phyloP scores from a whole-genome alignment of 2,797 vertebrate genomes.

The Pampus argenteus region DNA sequence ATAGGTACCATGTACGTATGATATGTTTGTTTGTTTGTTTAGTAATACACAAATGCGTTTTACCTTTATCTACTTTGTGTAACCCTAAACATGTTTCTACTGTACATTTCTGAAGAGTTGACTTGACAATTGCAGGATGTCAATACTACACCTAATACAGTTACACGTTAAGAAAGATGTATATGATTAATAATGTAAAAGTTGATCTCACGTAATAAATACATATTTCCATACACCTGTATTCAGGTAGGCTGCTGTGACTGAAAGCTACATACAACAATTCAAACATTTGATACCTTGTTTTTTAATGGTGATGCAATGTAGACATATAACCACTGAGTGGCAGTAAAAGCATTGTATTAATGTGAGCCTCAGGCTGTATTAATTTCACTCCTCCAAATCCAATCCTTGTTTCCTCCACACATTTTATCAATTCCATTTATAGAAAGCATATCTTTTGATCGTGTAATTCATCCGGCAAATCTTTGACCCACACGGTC shows the following conservation, averaged over 20 bases:
- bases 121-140: background rate
- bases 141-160: background rate
- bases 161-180: background rate
- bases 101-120: background rate
- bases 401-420: conserved; percentile 14
- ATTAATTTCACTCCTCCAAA: background rate
- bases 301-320: conserved; percentile 39
- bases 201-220: background rate
- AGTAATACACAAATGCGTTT: too few species aligned
- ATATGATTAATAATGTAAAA: background rate
- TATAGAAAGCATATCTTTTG: conserved; percentile 20
- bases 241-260: background rate
- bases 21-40: too few species aligned
- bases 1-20: background rate
- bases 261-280: too few species aligned
- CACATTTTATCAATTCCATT: conserved; percentile 13
- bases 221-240: background rate
- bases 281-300: background rate
- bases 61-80: background rate
- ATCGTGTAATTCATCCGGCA: background rate
- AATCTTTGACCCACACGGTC: conserved; percentile 29
- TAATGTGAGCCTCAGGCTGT: background rate
- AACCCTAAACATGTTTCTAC: background rate
- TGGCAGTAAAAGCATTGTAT: conserved; percentile 58
- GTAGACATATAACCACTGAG: conserved; percentile 50